Conservation (phyloP, 1,140 invertebrate genomes). For the Lepidurus couesii region DNA sequence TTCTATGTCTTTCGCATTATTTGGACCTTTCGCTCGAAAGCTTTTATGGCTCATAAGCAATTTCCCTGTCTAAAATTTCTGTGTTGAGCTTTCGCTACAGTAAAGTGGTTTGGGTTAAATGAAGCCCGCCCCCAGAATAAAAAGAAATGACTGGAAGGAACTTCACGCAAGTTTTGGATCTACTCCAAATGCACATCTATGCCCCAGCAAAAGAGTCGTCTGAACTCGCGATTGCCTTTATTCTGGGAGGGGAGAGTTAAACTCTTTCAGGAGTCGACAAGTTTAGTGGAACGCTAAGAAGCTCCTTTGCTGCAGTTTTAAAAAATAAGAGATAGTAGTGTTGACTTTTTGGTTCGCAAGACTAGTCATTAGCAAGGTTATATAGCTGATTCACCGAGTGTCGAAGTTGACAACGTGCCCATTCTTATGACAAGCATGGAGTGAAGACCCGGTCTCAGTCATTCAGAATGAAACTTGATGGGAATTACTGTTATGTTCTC, state of each 20-base stretch:
- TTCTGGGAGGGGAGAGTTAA: too few species aligned
- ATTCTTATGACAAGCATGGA: neutral
- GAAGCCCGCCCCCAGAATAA: too few species aligned
- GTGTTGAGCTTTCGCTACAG: neutral
- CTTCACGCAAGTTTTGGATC: too few species aligned
- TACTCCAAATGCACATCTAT: too few species aligned
- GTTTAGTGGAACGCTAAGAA: neutral
- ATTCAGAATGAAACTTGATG: neutral
- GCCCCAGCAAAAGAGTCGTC: too few species aligned
- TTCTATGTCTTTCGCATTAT: neutral
- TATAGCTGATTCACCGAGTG: slow-evolving; percentile 8
- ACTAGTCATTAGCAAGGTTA: neutral
- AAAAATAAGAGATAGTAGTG: neutral
- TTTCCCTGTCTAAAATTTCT: neutral
- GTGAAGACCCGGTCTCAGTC: neutral
- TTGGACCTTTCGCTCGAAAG: neutral
- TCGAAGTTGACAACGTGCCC: slow-evolving; percentile 16
- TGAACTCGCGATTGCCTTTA: too few species aligned
- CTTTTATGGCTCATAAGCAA: neutral
- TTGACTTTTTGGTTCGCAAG: neutral
- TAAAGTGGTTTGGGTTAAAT: too few species aligned
- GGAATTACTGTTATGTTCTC: neutral
- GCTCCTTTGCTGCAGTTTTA: neutral
- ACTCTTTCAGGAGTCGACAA: too few species aligned
- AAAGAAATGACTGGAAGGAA: too few species aligned